Evolutionary conservation across 2,888 invertebrate species (phyloP).

Genomic region (Achlya flavicornis): DNA sequence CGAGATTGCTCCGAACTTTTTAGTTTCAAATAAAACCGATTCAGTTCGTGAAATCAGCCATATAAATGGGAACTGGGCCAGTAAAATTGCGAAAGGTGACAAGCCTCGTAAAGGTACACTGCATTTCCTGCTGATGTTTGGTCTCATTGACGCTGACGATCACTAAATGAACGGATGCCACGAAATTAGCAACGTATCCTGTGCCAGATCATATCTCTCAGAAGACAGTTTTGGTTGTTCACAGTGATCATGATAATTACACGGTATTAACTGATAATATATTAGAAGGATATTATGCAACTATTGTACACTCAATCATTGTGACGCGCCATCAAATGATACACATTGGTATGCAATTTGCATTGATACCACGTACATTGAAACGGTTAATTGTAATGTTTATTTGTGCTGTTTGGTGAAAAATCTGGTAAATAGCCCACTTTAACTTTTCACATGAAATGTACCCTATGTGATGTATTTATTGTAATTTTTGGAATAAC

Average conservation of each 20-base stretch:
- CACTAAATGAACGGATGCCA: conserved; percentile 77
- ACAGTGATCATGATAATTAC: conserved; percentile 72
- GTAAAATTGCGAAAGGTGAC: background rate
- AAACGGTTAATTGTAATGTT: conserved; percentile 10
- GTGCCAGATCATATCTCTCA: conserved; percentile 79
- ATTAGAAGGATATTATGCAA: conserved; percentile 58
- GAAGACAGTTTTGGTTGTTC: conserved; percentile 66
- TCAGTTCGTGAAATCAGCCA: background rate
- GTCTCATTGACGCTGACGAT: conserved; percentile 73
- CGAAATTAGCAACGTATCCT: conserved; percentile 75
- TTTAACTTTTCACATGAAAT: background rate
- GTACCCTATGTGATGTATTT: background rate
- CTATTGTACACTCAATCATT: conserved; percentile 69
- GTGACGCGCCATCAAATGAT: conserved; percentile 63
- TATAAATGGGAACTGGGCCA: background rate
- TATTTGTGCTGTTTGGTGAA: conserved; percentile 6
- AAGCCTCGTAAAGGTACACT: background rate
- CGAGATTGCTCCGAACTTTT: too few relatives aligned
- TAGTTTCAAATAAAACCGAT: background rate
- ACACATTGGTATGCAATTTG: conserved; percentile 45
- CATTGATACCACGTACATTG: conserved; percentile 20
- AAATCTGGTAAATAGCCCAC: background rate
- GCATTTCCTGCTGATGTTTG: conserved; percentile 48
- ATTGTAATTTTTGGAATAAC: background rate
- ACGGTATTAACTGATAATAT: conserved; percentile 71